Conservation (phyloP, 2,113 vertebrate genomes). For the Microcebus jonahi region DNA sequence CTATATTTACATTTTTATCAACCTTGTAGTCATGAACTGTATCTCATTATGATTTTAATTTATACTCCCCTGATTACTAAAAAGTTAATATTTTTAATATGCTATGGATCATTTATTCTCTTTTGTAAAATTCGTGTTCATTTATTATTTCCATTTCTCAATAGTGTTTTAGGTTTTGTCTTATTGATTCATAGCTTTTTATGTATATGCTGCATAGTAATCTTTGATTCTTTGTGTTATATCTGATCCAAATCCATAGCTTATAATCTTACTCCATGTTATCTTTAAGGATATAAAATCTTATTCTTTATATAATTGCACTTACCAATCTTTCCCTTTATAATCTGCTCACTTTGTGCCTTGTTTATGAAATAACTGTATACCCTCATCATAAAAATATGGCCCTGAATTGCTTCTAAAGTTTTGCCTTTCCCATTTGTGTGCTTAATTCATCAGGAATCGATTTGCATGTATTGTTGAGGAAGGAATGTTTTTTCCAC, state of each 20-base stretch:
- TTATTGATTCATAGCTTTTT: background rate
- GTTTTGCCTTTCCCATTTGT: background rate
- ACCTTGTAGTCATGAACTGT: background rate
- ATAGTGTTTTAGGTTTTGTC: background rate
- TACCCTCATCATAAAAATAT: background rate
- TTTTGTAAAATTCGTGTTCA: background rate
- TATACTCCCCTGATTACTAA: background rate
- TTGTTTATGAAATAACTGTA: background rate
- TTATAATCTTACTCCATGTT: background rate
- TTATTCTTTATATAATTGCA: background rate
- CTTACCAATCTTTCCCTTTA: background rate
- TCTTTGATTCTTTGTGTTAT: background rate
- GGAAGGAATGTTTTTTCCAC: background rate
- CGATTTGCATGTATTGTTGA: background rate
- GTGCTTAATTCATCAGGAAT: background rate
- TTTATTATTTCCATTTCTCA: background rate
- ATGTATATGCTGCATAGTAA: background rate
- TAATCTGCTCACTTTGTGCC: background rate
- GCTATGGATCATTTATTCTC: background rate
- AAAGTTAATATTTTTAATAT: background rate
- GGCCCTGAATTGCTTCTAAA: background rate
- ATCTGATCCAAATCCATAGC: background rate
- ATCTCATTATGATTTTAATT: background rate
- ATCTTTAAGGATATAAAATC: background rate
- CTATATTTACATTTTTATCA: background rate